Evolutionary conservation across 2,797 vertebrate genomes (phyloP).

Genomic region (Tadarida brasiliensis): DNA sequence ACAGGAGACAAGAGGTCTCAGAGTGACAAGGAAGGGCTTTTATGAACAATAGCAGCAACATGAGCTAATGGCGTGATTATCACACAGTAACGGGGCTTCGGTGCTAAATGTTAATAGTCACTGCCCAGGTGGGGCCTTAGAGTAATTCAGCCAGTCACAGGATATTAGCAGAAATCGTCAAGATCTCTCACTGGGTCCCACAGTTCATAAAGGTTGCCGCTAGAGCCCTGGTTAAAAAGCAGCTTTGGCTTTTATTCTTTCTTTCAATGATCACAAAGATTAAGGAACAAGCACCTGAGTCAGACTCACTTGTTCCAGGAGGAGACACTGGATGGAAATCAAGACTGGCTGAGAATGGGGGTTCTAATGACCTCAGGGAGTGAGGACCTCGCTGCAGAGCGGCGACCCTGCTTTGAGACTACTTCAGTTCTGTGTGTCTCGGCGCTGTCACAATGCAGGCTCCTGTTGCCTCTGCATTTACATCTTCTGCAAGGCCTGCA

Average conservation of each 20-base stretch:
- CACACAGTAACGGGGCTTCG: neutral
- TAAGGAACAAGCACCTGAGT: neutral
- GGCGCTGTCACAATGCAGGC: neutral
- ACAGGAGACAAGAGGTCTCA: conserved; percentile 28
- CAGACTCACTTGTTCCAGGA: conserved; percentile 45
- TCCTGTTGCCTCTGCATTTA: neutral
- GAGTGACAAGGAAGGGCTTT: conserved; percentile 39
- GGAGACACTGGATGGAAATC: conserved; percentile 49
- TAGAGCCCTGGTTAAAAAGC: conserved; percentile 48
- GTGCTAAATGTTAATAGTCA: conserved; percentile 37
- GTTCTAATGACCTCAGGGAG: neutral
- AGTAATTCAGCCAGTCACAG: conserved; percentile 53
- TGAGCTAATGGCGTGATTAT: conserved; percentile 14
- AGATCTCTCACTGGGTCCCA: conserved; percentile 60
- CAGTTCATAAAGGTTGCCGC: conserved; percentile 66
- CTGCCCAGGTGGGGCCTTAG: neutral
- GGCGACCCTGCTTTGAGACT: neutral
- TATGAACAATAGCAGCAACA: conserved; percentile 31
- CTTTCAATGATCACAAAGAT: conserved; percentile 43
- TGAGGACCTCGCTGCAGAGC: neutral
- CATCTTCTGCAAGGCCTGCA: neutral
- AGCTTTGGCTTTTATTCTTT: conserved; percentile 54
- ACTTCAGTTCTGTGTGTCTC: neutral
- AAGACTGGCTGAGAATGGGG: neutral
- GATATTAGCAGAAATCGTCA: conserved; percentile 50